phyloP scores from a whole-genome alignment of 2,888 invertebrate genomes.

The Coenonympha arcania region DNA sequence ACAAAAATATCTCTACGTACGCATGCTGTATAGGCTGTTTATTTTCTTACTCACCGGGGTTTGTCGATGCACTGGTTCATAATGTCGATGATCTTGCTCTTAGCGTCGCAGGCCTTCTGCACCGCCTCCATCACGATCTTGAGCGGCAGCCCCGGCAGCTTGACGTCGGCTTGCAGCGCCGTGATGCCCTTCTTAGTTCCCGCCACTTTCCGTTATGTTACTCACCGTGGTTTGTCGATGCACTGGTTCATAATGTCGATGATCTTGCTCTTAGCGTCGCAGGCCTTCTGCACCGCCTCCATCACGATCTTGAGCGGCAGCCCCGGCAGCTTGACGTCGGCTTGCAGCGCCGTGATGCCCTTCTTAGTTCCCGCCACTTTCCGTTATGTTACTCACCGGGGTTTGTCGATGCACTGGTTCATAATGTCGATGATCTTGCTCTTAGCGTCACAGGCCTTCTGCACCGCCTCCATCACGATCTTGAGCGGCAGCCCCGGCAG shows the following conservation, averaged over 20 bases:
- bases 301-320: constrained; percentile 89
- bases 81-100: constrained; percentile 84
- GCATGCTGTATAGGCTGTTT: too few species aligned
- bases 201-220: constrained; percentile 95
- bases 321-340: constrained; percentile 92
- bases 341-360: constrained; percentile 93
- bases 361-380: constrained; percentile 95
- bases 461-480: constrained; percentile 88
- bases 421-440: constrained; percentile 87
- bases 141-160: constrained; percentile 90
- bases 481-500: constrained; percentile 90
- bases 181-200: constrained; percentile 94
- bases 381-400: constrained; percentile 78
- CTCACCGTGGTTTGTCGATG: constrained; percentile 79
- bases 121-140: constrained; percentile 90
- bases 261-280: constrained; percentile 84
- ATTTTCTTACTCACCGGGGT: constrained; percentile 79
- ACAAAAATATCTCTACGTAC: too few species aligned
- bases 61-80: constrained; percentile 84
- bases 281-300: constrained; percentile 85
- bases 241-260: constrained; percentile 88
- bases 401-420: constrained; percentile 80
- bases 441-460: constrained; percentile 84
- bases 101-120: constrained; percentile 83
- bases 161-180: constrained; percentile 92